Percentiles rank a stretch among this genome's conserved stretches.
These are phyloP conservation scores for Pseudococcus longispinus DNA, from an alignment of 2,888 invertebrate species.

Conservation along the genomic window DNA sequence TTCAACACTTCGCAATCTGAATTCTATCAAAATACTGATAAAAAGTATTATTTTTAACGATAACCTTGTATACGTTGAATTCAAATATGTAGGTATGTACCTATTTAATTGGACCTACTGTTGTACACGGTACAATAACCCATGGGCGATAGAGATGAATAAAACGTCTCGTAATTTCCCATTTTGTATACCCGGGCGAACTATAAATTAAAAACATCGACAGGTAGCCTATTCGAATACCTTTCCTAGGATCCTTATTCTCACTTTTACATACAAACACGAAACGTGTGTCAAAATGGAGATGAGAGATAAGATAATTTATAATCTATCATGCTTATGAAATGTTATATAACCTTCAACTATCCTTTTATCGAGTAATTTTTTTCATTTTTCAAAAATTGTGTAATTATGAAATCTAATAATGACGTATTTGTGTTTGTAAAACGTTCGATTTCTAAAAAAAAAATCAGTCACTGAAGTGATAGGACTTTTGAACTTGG, in stretches of 20 bases:
- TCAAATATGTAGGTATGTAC: not conserved
- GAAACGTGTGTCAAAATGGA: not conserved
- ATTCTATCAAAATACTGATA: conserved; percentile 24
- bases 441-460: not conserved
- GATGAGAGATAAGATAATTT: conserved; percentile 31
- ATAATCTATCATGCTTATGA: conserved; percentile 14
- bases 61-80: not conserved
- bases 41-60: conserved; percentile 4
- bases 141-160: not conserved
- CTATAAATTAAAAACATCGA: not conserved
- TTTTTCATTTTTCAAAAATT: not conserved
- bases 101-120: not conserved
- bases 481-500: not conserved
- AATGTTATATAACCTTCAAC: conserved; percentile 45
- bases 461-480: not conserved
- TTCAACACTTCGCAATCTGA: not conserved
- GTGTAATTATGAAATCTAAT: not conserved
- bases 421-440: not conserved
- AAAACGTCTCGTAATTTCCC: not conserved
- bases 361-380: not conserved
- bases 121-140: not conserved
- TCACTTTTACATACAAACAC: not conserved
- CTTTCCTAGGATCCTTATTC: not conserved
- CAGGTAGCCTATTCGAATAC: not conserved
- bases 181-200: not conserved